Evolutionary conservation across 2,113 vertebrate genomes (phyloP).

Genomic region (Rissa tridactyla): DNA sequence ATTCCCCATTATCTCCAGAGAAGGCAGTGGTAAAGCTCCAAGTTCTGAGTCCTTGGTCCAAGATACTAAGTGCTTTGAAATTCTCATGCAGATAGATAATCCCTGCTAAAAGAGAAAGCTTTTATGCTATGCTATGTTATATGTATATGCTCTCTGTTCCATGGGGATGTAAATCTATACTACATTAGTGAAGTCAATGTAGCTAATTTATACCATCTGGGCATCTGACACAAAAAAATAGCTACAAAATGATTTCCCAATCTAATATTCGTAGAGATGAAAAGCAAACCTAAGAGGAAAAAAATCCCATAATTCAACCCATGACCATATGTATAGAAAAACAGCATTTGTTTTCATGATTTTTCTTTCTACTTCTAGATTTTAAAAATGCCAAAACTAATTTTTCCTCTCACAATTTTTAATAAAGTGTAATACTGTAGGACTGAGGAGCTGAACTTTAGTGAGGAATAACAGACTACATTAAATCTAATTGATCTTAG

Average conservation of each 20-base stretch:
- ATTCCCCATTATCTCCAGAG: neutral
- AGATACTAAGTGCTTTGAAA: neutral
- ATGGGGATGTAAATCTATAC: neutral
- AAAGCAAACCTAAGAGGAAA: neutral
- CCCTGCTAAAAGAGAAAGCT: neutral
- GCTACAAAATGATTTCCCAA: neutral
- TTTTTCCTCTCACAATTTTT: neutral
- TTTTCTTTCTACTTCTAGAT: neutral
- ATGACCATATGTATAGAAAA: neutral
- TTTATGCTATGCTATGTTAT: neutral
- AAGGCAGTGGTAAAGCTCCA: neutral
- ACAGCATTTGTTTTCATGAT: neutral
- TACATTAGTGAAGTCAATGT: neutral
- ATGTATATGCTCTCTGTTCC: neutral
- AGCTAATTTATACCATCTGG: neutral
- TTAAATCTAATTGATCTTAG: neutral
- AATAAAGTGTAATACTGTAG: neutral
- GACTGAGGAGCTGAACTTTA: neutral
- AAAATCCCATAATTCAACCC: accelerated
- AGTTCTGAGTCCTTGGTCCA: neutral
- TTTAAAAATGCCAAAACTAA: neutral
- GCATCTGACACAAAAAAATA: neutral
- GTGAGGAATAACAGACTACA: neutral
- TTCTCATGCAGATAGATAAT: neutral
- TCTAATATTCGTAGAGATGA: neutral